A percentile compares a stretch with the other conserved stretches of the same genome.
These are phyloP conservation scores for Platanista minor DNA, from an alignment of 2,113 vertebrate species.

Conservation along the genomic window DNA sequence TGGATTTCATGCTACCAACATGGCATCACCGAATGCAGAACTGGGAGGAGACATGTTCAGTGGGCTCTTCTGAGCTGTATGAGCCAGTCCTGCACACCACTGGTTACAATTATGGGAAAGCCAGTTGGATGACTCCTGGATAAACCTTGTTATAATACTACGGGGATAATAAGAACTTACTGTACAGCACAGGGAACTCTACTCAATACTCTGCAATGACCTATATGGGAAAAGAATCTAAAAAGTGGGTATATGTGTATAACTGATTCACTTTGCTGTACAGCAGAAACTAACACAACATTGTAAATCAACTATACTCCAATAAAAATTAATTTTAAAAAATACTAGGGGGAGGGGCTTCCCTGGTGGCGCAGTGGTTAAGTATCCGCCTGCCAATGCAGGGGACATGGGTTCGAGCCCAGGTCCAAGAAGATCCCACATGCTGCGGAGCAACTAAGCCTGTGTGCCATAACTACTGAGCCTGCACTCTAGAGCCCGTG, in stretches of 20 bases:
- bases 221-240: background rate
- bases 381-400: too few species aligned
- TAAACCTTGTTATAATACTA: background rate
- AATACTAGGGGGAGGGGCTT: too few species aligned
- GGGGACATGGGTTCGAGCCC: rapidly evolving
- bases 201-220: background rate
- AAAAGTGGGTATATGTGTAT: background rate
- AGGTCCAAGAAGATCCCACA: too few species aligned
- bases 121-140: background rate
- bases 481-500: too few species aligned
- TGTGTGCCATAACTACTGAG: too few species aligned
- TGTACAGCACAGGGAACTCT: background rate
- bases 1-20: background rate
- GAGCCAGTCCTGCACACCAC: background rate
- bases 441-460: too few species aligned
- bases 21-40: background rate
- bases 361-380: too few species aligned
- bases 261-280: too few species aligned
- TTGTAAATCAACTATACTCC: too few species aligned
- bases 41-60: background rate
- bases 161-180: background rate
- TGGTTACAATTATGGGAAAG: background rate
- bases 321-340: too few species aligned
- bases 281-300: too few species aligned
- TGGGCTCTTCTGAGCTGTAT: background rate